These are phyloP conservation scores for Asteroscopus sphinx DNA, from an alignment of 2,888 invertebrate species.

Conservation along the genomic window DNA sequence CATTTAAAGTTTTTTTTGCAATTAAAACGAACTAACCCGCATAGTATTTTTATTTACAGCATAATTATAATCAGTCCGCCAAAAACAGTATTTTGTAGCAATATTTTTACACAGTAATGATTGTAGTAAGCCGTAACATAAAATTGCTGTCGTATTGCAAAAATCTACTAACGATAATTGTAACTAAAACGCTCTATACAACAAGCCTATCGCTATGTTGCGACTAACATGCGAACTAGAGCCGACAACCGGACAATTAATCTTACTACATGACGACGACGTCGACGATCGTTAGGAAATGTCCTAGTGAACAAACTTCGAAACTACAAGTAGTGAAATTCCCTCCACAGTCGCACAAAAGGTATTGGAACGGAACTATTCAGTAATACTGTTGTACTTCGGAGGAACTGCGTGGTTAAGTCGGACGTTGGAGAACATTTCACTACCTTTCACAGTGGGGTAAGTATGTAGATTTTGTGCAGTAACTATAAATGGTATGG, in stretches of 20 bases:
- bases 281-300: conserved; percentile 16
- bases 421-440: neutral
- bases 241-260: conserved; percentile 29
- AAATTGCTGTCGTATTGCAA: too few relatives aligned
- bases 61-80: too few relatives aligned
- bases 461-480: conserved; percentile 10
- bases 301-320: conserved; percentile 38
- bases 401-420: conserved; percentile 9
- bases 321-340: conserved; percentile 23
- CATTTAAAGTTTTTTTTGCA: too few relatives aligned
- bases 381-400: conserved; percentile 22
- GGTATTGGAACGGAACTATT: conserved; percentile 28
- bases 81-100: too few relatives aligned
- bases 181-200: too few relatives aligned
- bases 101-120: too few relatives aligned
- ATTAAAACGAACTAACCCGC: too few relatives aligned
- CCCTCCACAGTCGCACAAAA: conserved; percentile 23
- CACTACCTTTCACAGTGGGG: neutral
- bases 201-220: too few relatives aligned
- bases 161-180: too few relatives aligned
- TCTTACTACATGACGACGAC: conserved; percentile 32
- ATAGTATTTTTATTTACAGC: too few relatives aligned
- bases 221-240: neutral
- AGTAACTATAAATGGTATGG: too few relatives aligned
- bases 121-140: too few relatives aligned